Evolutionary conservation across 2,113 vertebrate genomes (phyloP).

Genomic region (Epinephelus fuscoguttatus): DNA sequence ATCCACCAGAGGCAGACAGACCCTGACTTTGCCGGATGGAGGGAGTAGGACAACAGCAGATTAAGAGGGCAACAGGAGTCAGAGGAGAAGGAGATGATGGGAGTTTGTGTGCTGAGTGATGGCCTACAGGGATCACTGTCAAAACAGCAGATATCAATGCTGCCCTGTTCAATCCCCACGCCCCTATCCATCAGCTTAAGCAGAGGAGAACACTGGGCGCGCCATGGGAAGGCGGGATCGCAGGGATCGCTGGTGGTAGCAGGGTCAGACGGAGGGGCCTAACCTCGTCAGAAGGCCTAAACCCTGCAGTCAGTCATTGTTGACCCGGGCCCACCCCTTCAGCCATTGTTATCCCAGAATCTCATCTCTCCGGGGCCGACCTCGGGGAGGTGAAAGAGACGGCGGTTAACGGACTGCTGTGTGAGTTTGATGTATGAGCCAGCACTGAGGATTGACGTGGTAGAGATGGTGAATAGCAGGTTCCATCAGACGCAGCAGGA

Average conservation of each 20-base stretch:
- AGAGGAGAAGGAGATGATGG: slow-evolving; percentile 47
- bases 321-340: slow-evolving; percentile 58
- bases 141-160: slow-evolving; percentile 56
- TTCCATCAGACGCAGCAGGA: slow-evolving; percentile 32
- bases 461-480: slow-evolving; percentile 48
- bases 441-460: slow-evolving; percentile 56
- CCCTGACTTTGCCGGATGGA: slow-evolving; percentile 11
- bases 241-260: slow-evolving; percentile 27
- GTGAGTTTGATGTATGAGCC: slow-evolving; percentile 70
- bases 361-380: slow-evolving; percentile 46
- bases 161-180: not conserved
- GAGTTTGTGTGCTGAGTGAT: slow-evolving; percentile 54
- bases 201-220: slow-evolving; percentile 21
- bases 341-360: slow-evolving; percentile 64
- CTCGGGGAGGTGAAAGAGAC: slow-evolving; percentile 54
- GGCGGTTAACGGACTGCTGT: slow-evolving; percentile 47
- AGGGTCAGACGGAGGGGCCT: slow-evolving; percentile 35
- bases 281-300: slow-evolving; percentile 70
- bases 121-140: slow-evolving; percentile 67
- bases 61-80: slow-evolving; percentile 51
- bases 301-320: slow-evolving; percentile 71
- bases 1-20: slow-evolving; percentile 24
- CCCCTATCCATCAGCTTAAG: slow-evolving; percentile 56
- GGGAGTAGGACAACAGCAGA: slow-evolving; percentile 43
- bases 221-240: slow-evolving; percentile 16